Base-by-base conservation (phyloP, 2,797 vertebrate species). In the Leucoraja ocellata region DNA sequence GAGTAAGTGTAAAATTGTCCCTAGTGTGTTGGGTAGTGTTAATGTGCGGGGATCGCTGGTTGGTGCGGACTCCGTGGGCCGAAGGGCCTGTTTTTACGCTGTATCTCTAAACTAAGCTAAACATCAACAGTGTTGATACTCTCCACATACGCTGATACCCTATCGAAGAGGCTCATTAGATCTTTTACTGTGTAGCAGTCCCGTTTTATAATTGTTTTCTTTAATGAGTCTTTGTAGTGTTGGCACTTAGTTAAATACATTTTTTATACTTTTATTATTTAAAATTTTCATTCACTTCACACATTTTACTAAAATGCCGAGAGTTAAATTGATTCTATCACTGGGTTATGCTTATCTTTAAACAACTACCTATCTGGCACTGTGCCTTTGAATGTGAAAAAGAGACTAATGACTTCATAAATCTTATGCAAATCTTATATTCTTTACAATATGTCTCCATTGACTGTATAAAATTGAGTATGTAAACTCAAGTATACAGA, bases 221-320 rank as follows among this genome's bases (percentile, higher is more conserved):
- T 46, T 2, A 46, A 90, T 11, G 61, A 32, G 83, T 13, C 63
- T 68, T 6, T 36, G n/a, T 63, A 68, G 63, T 68, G 14, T 9
- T 68, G 32, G n/a, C 16, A 90, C 14, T 90, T 90, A n/a, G n/a
- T 90, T 63, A 90, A 63, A 90, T 91, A 14, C 63, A 39, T 71
- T 65, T 46, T 68, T 91, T 91, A 91, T 10, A 65, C 36, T 91
- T 16, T 68, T 68, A 71, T 71, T 91, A 65, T 71, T 71, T 32
- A 71, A 91, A 71, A 16, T 46, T 71, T 91, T 23, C 16, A 84
- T 71, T 36, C 0, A 6, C 18, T 36, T 71, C 39, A 16, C n/a
- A 63, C 63, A 9, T 71, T 91, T 91, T 39, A 71, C 71, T 71
- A 71, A 91, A 36, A 91, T 71, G 32, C 14, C 32, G 32, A 46